Conservation (phyloP, 2,888 invertebrate genomes). For the Teinopalpus imperialis region DNA sequence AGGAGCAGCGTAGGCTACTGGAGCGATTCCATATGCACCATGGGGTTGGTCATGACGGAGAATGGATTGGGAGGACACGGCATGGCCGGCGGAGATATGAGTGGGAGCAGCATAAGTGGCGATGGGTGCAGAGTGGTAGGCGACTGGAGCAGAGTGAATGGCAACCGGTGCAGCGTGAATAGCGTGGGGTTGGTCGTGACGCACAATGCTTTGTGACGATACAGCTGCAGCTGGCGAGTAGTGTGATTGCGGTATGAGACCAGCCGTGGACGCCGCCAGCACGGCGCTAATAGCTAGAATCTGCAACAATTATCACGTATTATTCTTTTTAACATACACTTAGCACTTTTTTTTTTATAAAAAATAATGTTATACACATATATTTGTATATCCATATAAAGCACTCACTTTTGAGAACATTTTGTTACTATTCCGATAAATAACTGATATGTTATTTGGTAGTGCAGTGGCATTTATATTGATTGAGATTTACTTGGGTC, state of each 20-base stretch:
- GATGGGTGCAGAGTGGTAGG: conserved; percentile 39
- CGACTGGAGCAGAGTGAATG: conserved; percentile 37
- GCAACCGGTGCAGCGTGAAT: conserved; percentile 15
- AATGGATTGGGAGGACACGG: conserved; percentile 61
- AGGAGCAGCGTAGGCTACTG: conserved; percentile 38
- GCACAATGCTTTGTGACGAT: conserved; percentile 58
- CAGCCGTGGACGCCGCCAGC: conserved; percentile 60
- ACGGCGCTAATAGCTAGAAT: conserved; percentile 59
- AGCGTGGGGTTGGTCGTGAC: conserved; percentile 53
- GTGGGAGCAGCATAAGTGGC: conserved; percentile 47
- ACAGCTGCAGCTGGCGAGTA: conserved; percentile 51
- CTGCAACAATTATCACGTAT: conserved; percentile 39
- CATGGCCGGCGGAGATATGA: conserved; percentile 53
- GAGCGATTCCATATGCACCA: conserved; percentile 38
- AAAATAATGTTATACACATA: too few relatives aligned
- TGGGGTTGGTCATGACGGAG: conserved; percentile 59
- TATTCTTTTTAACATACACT: too few relatives aligned
- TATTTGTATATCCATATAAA: too few relatives aligned
- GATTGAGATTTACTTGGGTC: conserved; percentile 2
- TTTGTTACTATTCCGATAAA: conserved; percentile 30
- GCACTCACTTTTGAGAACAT: conserved; percentile 61
- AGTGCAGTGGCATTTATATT: conserved; percentile 21
- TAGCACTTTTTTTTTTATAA: too few relatives aligned
- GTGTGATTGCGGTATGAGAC: conserved; percentile 55
- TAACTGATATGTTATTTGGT: neutral